Evolutionary conservation across 2,888 invertebrate genomes (phyloP).

Genomic region (Merodon equestris): DNA sequence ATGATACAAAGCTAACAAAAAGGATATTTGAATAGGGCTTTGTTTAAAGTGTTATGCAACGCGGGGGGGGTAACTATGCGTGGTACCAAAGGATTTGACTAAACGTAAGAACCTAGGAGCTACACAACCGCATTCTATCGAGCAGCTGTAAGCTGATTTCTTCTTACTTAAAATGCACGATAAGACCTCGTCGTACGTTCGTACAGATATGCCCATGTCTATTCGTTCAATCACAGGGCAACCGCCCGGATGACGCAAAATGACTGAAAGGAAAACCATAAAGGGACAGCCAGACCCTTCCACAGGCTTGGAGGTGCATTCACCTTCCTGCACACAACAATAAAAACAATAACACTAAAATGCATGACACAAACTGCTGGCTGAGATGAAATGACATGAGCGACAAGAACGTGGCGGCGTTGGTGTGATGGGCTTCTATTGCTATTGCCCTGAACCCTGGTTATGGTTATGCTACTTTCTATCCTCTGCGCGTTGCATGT

Average conservation of each 20-base stretch:
- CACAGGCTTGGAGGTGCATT: slow-evolving; percentile 49
- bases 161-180: slow-evolving; percentile 62
- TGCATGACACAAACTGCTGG: slow-evolving; percentile 52
- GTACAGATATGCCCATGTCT: slow-evolving; percentile 12
- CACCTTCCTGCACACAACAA: slow-evolving; percentile 61
- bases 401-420: slow-evolving; percentile 52
- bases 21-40: slow-evolving; percentile 66
- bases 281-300: slow-evolving; percentile 47
- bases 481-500: no score
- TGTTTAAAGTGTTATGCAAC: slow-evolving; percentile 44
- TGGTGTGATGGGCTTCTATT: slow-evolving; percentile 62
- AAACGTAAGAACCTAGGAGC: not conserved
- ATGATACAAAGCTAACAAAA: slow-evolving; percentile 56
- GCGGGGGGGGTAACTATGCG: slow-evolving; percentile 40
- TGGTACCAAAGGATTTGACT: slow-evolving; percentile 39
- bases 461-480: slow-evolving; percentile 59
- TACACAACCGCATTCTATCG: not conserved
- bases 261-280: slow-evolving; percentile 44
- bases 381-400: not conserved
- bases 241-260: slow-evolving; percentile 39
- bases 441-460: slow-evolving; percentile 18
- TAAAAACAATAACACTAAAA: slow-evolving; percentile 62
- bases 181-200: slow-evolving; percentile 35
- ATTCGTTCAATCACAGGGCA: slow-evolving; percentile 50
- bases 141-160: slow-evolving; percentile 61